These are phyloP conservation scores for Tetramorium alpestre DNA, from an alignment of 1,140 invertebrate species.

Conservation along the genomic window DNA sequence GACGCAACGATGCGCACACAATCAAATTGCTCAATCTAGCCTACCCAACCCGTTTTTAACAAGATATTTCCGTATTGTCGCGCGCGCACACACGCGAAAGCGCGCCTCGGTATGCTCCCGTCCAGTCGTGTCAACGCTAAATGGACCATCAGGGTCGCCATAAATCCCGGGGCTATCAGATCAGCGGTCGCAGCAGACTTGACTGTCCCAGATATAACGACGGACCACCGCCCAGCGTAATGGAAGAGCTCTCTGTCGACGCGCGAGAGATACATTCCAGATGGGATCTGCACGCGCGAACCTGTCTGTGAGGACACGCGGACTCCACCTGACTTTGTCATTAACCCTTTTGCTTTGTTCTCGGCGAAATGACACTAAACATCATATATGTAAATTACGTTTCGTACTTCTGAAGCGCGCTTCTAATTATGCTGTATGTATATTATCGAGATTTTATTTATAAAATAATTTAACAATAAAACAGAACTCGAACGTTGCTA, in stretches of 20 bases:
- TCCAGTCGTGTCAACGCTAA: constrained; percentile 78
- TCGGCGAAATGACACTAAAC: background rate
- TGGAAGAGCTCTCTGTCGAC: constrained; percentile 73
- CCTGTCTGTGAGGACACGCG: constrained; percentile 40
- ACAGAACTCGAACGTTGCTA: background rate
- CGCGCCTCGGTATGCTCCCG: constrained; percentile 61
- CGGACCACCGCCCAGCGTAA: constrained; percentile 80
- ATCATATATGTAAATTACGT: background rate
- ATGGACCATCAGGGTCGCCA: constrained; percentile 80
- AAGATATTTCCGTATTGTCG: constrained; percentile 79
- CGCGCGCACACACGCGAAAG: constrained; percentile 61
- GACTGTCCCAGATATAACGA: constrained; percentile 80
- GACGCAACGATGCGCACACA: constrained; percentile 62
- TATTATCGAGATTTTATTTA: background rate
- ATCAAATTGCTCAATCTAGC: constrained; percentile 68
- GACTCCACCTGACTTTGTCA: constrained; percentile 54
- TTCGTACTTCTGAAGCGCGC: background rate
- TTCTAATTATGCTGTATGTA: background rate
- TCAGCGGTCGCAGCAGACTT: constrained; percentile 71
- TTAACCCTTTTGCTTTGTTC: constrained; percentile 33
- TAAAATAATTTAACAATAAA: background rate
- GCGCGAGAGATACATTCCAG: constrained; percentile 71
- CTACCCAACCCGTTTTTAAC: constrained; percentile 74
- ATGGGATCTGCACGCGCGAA: constrained; percentile 61
- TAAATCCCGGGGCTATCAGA: constrained; percentile 81